These are phyloP conservation scores for Eunapius fragilis DNA, from an alignment of 37 sponge, comb jelly and placozoan species.

Conservation along the genomic window DNA sequence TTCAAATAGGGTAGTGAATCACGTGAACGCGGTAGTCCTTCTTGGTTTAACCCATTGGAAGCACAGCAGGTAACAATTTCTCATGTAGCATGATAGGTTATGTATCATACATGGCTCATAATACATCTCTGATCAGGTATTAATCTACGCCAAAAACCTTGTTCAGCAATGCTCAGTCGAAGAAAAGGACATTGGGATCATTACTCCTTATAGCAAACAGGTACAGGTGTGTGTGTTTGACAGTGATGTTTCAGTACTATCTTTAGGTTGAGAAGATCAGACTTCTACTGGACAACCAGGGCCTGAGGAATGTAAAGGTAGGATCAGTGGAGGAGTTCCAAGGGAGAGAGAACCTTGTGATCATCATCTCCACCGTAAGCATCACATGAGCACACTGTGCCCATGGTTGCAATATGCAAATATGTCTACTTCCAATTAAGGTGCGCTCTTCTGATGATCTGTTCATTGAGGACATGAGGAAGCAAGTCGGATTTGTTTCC, in stretches of 20 bases:
- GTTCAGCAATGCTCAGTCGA: constrained; percentile 25
- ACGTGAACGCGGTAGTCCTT: constrained; percentile 77
- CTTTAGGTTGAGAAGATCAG: constrained; percentile 63
- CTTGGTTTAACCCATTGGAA: constrained; percentile 83
- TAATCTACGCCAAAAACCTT: constrained; percentile 39
- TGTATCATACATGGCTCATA: background rate
- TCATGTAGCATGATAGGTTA: too few species aligned
- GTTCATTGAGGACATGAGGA: constrained; percentile 34
- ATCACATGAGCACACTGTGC: background rate
- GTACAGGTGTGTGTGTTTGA: background rate
- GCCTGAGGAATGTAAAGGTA: constrained; percentile 50
- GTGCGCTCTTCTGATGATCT: constrained; percentile 48
- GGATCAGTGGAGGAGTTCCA: constrained; percentile 91
- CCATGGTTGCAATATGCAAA: background rate
- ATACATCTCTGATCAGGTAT: constrained; percentile 20
- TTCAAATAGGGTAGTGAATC: constrained; percentile 62
- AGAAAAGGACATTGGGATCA: constrained; percentile 61
- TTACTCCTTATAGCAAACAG: constrained; percentile 85
- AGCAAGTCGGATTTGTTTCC: constrained; percentile 70
- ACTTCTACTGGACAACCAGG: constrained; percentile 32
- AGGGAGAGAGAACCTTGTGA: constrained; percentile 74
- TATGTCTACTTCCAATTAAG: background rate
- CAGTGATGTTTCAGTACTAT: background rate
- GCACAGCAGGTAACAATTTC: constrained; percentile 47
- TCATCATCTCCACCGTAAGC: constrained; percentile 85